phyloP scores from a whole-genome alignment of 2,888 invertebrate genomes.

The Leuctra nigra region DNA sequence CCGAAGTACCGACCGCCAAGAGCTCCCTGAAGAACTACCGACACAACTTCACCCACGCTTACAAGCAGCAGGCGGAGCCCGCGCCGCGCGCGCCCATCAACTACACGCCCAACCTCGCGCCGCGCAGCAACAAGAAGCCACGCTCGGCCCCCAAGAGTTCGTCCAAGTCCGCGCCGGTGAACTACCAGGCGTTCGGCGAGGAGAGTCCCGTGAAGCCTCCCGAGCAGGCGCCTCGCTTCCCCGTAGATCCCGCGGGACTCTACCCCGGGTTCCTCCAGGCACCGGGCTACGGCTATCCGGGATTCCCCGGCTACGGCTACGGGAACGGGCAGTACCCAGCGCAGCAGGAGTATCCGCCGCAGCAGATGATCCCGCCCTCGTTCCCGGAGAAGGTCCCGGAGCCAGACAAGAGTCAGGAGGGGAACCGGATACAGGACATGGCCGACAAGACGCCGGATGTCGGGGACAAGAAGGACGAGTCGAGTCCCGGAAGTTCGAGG shows the following conservation, averaged over 20 bases:
- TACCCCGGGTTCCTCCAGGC: neutral
- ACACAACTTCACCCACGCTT: conserved; percentile 23
- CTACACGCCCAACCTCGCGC: conserved; percentile 4
- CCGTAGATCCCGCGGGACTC: neutral
- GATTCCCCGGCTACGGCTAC: neutral
- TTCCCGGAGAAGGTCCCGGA: neutral
- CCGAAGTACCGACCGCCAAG: neutral
- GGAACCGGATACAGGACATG: neutral
- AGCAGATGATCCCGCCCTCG: neutral
- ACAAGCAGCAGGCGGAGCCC: neutral
- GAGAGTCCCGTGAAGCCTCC: neutral
- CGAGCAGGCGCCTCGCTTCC: neutral
- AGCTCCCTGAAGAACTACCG: conserved; percentile 32
- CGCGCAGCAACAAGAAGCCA: neutral
- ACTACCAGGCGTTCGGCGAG: conserved; percentile 8
- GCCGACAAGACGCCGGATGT: neutral
- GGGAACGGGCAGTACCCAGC: neutral
- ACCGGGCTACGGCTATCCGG: neutral
- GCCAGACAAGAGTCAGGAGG: too few species aligned
- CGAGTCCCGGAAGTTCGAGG: conserved; percentile 17
- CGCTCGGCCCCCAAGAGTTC: neutral
- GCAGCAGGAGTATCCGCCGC: neutral
- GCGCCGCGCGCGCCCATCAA: conserved; percentile 14
- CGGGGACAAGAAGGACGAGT: neutral
- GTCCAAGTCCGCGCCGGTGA: neutral